phyloP scores from a whole-genome alignment of 2,797 vertebrate species.

The Anguilla megastoma region DNA sequence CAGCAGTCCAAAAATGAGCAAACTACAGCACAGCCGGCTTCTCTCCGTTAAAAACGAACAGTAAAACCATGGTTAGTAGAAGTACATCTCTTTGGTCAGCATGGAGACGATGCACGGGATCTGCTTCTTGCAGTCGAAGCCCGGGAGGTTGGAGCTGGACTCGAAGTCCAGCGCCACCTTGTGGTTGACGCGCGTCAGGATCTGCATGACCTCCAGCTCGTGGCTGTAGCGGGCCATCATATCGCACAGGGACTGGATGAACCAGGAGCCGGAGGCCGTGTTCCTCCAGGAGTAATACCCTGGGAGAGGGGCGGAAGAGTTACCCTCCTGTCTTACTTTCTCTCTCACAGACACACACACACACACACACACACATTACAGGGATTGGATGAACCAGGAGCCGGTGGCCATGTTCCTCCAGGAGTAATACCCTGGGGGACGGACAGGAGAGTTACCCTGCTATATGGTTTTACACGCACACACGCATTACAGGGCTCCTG shows the following conservation, averaged over 20 bases:
- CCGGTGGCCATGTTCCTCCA: conserved; percentile 84
- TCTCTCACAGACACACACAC: no score
- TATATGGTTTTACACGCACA: neutral
- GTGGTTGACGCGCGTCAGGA: conserved; percentile 87
- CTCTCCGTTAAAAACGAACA: neutral
- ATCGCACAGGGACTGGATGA: conserved; percentile 84
- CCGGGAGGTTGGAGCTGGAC: conserved; percentile 67
- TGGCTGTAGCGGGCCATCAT: conserved; percentile 64
- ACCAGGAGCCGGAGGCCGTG: conserved; percentile 83
- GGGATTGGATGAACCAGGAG: conserved; percentile 89
- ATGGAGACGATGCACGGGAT: conserved; percentile 90
- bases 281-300: conserved; percentile 94
- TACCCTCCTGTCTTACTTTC: neutral
- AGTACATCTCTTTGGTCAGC: conserved; percentile 92
- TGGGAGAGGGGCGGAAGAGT: conserved; percentile 46
- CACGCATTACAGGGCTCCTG: no score
- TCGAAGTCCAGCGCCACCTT: conserved; percentile 82
- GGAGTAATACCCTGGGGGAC: conserved; percentile 81
- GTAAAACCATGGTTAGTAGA: conserved; percentile 56
- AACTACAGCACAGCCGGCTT: no score
- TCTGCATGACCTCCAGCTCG: conserved; percentile 85
- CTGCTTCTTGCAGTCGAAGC: conserved; percentile 82
- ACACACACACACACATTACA: no score
- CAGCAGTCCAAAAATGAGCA: conserved; percentile 6
- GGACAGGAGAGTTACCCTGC: neutral